Conservation (phyloP, 2,797 vertebrate genomes). For the Hydrophis major region DNA sequence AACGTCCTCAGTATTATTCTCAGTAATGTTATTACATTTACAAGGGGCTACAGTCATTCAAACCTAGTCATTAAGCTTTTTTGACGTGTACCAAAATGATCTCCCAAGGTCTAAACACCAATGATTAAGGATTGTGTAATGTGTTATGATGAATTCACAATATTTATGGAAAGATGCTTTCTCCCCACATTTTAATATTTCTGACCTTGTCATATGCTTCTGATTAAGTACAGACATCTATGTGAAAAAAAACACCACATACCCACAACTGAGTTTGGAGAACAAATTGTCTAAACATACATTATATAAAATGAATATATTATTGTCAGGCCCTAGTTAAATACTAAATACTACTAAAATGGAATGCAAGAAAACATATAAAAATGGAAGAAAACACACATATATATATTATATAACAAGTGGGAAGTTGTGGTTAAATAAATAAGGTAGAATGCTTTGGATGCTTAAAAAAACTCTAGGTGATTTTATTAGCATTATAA, state of each 20-base stretch:
- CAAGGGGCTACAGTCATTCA: not conserved
- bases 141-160: not conserved
- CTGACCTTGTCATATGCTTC: not conserved
- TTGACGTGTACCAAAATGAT: not conserved
- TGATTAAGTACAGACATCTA: not conserved
- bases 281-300: not conserved
- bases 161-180: not conserved
- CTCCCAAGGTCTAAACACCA: not conserved
- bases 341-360: not conserved
- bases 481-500: not conserved
- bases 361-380: not conserved
- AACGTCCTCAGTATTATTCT: not conserved
- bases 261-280: not conserved
- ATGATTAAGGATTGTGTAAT: not conserved
- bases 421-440: not conserved
- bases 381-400: not conserved
- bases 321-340: not conserved
- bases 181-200: not conserved
- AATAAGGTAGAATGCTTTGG: not conserved
- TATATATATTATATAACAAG: not conserved
- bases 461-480: not conserved
- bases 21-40: not conserved
- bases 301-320: not conserved
- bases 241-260: not conserved
- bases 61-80: not conserved